Evolutionary conservation across 2,888 invertebrate genomes (phyloP).

Genomic region (Pristionchus exspectatus): DNA sequence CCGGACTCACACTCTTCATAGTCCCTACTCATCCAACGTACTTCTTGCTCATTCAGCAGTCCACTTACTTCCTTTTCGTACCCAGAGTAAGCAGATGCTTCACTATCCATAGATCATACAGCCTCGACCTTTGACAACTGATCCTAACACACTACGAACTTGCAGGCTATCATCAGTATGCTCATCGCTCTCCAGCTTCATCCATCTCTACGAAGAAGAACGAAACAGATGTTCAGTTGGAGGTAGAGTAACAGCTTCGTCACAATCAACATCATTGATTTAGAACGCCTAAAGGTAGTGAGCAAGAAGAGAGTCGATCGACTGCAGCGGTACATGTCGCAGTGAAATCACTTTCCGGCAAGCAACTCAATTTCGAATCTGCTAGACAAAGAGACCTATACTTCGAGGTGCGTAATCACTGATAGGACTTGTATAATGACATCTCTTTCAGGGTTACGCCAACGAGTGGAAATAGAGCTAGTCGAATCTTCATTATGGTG

Average conservation of each 20-base stretch:
- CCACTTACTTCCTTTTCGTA: neutral
- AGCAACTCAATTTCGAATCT: constrained; percentile 4
- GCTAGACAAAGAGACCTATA: neutral
- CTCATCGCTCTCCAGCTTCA: constrained; percentile 1
- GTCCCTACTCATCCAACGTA: constrained; percentile 6
- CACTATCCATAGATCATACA: neutral
- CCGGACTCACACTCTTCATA: neutral
- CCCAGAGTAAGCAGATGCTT: neutral
- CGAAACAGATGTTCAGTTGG: neutral
- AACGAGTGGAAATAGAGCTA: neutral
- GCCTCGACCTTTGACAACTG: too few species aligned
- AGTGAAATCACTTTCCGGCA: constrained; percentile 3
- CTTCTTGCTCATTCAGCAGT: constrained; percentile 23
- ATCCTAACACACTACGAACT: neutral
- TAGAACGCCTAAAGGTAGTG: neutral
- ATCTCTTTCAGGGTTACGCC: neutral
- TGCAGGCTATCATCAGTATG: constrained; percentile 19
- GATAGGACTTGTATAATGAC: neutral
- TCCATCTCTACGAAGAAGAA: neutral
- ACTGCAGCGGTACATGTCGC: neutral
- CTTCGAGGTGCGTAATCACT: neutral
- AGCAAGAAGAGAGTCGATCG: neutral
- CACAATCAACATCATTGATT: neutral
- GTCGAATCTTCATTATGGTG: neutral
- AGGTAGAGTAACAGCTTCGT: neutral